Conservation (phyloP, 2,113 vertebrate species). For the Oceanodroma tethys region DNA sequence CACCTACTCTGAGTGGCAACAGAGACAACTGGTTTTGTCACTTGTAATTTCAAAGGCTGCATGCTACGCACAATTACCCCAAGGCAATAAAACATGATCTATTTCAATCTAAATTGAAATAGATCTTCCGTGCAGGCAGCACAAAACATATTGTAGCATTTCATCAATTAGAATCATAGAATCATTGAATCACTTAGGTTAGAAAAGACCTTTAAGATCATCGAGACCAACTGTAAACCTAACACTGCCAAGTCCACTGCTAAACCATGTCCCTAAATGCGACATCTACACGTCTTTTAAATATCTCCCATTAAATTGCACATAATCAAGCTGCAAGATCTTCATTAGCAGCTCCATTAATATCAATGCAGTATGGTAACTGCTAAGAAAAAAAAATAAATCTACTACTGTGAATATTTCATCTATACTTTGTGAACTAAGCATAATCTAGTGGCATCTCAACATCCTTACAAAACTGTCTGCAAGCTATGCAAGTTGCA, state of each 20-base stretch:
- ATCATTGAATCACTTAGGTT: neutral
- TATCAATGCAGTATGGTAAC: neutral
- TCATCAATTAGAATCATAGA: neutral
- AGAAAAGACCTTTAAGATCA: neutral
- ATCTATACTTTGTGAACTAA: neutral
- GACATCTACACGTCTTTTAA: neutral
- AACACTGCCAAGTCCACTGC: neutral
- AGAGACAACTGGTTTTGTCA: neutral
- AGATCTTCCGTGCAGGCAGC: neutral
- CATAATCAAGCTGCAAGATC: neutral
- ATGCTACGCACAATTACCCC: neutral
- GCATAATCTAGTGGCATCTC: neutral
- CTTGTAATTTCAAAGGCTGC: neutral
- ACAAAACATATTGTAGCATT: neutral
- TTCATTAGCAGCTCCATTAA: neutral
- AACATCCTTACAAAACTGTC: neutral
- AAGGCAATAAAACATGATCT: conserved; percentile 7
- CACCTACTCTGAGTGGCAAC: neutral
- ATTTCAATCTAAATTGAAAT: conserved; percentile 3
- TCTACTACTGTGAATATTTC: neutral
- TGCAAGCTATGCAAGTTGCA: neutral
- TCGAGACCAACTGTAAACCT: neutral
- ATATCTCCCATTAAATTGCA: neutral
- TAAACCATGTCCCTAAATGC: neutral
- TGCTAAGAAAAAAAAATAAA: neutral